These are phyloP conservation scores for Ditylenchus weischeri DNA, from an alignment of 2,888 invertebrate genomes.

Conservation along the genomic window DNA sequence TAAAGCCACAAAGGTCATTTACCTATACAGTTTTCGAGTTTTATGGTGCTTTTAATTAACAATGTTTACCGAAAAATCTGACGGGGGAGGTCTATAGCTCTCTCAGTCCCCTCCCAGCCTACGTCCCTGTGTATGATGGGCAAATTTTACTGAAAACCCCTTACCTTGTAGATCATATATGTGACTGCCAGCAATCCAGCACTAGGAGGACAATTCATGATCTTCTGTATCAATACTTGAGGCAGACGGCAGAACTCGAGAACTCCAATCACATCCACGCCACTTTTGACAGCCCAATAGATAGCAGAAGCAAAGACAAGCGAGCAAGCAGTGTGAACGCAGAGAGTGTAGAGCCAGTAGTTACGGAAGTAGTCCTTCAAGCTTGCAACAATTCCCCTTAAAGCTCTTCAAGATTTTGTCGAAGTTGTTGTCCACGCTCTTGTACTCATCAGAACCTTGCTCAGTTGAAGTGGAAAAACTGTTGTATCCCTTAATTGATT, in stretches of 20 bases:
- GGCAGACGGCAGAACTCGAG: constrained; percentile 76
- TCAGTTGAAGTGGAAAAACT: neutral
- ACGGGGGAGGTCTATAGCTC: too few relatives aligned
- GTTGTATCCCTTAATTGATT: neutral
- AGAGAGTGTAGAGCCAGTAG: neutral
- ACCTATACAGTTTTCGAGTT: too few relatives aligned
- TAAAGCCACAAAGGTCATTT: too few relatives aligned
- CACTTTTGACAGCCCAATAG: constrained; percentile 66
- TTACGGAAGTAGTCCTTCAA: constrained; percentile 8
- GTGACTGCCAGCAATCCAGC: constrained; percentile 85
- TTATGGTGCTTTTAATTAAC: too few relatives aligned
- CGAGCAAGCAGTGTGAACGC: too few relatives aligned
- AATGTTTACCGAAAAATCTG: too few relatives aligned
- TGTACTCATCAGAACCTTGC: neutral
- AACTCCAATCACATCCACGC: constrained; percentile 78
- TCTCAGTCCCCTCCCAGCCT: too few relatives aligned
- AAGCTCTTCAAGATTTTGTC: neutral
- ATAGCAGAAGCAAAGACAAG: too few relatives aligned
- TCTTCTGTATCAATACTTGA: constrained; percentile 73
- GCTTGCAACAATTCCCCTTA: neutral
- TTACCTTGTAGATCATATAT: constrained; percentile 85
- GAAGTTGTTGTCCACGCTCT: neutral
- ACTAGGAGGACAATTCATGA: constrained; percentile 61
- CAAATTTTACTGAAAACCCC: too few relatives aligned
- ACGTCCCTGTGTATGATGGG: too few relatives aligned